phyloP scores from a whole-genome alignment of 2,888 invertebrate genomes.

The Thereva unica region DNA sequence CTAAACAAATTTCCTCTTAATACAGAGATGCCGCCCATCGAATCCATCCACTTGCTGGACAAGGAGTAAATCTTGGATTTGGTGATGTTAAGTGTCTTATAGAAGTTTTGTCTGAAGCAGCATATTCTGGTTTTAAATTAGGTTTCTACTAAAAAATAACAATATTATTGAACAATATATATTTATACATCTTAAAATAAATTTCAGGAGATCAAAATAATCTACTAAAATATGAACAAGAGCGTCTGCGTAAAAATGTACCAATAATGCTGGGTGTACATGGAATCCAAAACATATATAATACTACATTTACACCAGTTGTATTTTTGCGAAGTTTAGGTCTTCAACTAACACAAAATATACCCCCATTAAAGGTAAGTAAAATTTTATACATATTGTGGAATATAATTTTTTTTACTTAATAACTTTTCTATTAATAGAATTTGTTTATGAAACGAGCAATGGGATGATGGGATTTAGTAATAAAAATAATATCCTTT shows the following conservation, averaged over 20 bases:
- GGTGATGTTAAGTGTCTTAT: conserved; percentile 84
- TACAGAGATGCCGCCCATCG: conserved; percentile 84
- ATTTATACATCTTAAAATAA: background rate
- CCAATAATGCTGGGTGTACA: conserved; percentile 88
- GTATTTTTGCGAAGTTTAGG: conserved; percentile 83
- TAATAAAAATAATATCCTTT: no score
- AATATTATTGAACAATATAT: background rate
- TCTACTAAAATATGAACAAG: conserved; percentile 81
- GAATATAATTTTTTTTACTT: conserved; percentile 4
- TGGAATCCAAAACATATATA: conserved; percentile 82
- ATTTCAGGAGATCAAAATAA: conserved; percentile 68
- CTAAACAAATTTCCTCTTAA: conserved; percentile 32
- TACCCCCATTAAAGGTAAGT: conserved; percentile 77
- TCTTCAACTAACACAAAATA: conserved; percentile 76
- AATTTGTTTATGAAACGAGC: conserved; percentile 41
- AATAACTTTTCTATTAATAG: conserved; percentile 27
- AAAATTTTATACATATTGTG: conserved; percentile 37
- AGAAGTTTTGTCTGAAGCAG: conserved; percentile 69
- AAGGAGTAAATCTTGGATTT: conserved; percentile 97
- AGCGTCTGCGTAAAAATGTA: conserved; percentile 82
- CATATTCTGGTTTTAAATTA: conserved; percentile 73
- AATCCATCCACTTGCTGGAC: conserved; percentile 95
- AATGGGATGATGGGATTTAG: conserved; percentile 19
- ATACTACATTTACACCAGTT: conserved; percentile 70
- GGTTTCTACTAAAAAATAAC: conserved; percentile 57